phyloP scores from a whole-genome alignment of 64 coral and sea anemone species.

The Cladopsammia gracilis region DNA sequence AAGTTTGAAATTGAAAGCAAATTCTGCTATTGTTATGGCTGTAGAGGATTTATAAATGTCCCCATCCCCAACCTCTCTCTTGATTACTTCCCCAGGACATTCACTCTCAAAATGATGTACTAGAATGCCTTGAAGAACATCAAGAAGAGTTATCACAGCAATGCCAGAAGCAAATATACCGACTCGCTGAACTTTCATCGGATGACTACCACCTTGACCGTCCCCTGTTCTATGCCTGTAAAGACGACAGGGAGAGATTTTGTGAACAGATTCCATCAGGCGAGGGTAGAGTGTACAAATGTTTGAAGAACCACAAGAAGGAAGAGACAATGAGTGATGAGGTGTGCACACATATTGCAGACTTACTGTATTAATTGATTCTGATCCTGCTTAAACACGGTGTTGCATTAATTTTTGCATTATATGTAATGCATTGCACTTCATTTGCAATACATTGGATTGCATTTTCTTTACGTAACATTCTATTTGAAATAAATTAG shows the following conservation, averaged over 20 bases:
- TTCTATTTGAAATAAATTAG: too few species aligned
- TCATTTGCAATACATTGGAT: too few species aligned
- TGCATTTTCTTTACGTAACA: too few species aligned
- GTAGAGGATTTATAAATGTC: too few species aligned
- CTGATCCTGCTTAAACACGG: too few species aligned
- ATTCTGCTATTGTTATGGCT: too few species aligned
- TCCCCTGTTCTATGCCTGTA: constrained; percentile 90
- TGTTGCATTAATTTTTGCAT: too few species aligned
- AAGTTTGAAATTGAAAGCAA: too few species aligned
- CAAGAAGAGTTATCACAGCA: constrained; percentile 23
- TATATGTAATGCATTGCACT: too few species aligned
- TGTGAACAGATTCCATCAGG: constrained; percentile 70
- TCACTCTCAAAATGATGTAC: constrained; percentile 89
- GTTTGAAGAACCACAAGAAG: constrained; percentile 69
- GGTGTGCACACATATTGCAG: neutral
- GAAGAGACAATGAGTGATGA: constrained; percentile 72
- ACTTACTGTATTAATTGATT: too few species aligned
- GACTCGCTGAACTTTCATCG: constrained; percentile 84
- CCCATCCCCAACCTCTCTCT: neutral
- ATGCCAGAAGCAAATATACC: constrained; percentile 78
- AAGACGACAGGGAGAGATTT: constrained; percentile 91
- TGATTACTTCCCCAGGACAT: constrained; percentile 62
- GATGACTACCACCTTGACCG: constrained; percentile 95
- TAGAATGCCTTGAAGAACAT: constrained; percentile 96
- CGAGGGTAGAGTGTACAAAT: constrained; percentile 74